These are phyloP conservation scores for Proteles cristata DNA, from an alignment of 2,113 vertebrate species.

Conservation along the genomic window DNA sequence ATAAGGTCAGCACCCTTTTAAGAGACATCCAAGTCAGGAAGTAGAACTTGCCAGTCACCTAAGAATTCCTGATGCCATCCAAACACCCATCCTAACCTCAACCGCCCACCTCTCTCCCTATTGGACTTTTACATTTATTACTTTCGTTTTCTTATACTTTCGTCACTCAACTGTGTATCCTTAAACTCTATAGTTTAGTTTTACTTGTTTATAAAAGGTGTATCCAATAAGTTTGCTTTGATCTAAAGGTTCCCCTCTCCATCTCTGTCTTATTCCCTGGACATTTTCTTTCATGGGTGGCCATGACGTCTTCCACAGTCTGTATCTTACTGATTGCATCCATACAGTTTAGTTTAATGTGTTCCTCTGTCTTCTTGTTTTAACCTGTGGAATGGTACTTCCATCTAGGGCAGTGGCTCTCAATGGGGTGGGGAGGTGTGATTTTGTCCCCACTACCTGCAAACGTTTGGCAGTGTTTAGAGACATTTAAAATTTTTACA, in stretches of 20 bases:
- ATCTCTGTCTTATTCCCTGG: conserved; percentile 23
- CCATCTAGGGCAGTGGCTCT: conserved; percentile 22
- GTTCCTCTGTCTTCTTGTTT: conserved; percentile 32
- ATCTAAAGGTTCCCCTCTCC: neutral
- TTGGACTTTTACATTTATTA: conserved; percentile 39
- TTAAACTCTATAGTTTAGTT: conserved; percentile 36
- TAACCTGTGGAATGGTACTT: conserved; percentile 16
- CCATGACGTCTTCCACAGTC: neutral
- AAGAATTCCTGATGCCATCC: neutral
- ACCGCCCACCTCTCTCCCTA: neutral
- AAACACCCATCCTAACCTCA: neutral
- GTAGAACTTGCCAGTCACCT: conserved; percentile 47
- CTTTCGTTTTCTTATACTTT: conserved; percentile 30
- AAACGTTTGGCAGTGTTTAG: conserved; percentile 21
- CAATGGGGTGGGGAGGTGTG: neutral
- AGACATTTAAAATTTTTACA: conserved; percentile 24
- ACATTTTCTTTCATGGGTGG: neutral
- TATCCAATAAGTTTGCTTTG: conserved; percentile 22
- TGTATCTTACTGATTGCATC: conserved; percentile 35
- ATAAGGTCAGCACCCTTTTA: conserved; percentile 35
- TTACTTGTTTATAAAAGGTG: neutral
- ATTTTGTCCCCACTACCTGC: neutral
- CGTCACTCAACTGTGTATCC: neutral
- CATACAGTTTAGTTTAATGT: neutral
- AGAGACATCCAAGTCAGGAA: conserved; percentile 56